Percentiles rank a stretch among this genome's conserved stretches.
Conservation (phyloP, 2,113 vertebrate species). For the Pseudonaja textilis region DNA sequence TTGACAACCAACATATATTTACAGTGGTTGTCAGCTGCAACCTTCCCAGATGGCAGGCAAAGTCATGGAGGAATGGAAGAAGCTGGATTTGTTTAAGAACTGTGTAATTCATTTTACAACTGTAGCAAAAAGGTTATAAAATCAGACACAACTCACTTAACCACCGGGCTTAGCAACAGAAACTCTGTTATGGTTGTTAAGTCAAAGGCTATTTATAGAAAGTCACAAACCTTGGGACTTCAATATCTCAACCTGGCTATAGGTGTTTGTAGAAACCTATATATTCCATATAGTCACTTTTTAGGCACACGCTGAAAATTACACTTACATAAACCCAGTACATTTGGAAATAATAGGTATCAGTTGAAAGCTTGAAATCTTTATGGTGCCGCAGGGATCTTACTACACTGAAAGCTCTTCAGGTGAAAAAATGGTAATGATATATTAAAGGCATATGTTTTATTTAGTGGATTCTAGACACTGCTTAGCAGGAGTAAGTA, state of each 20-base stretch:
- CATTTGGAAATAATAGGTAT: constrained; percentile 14
- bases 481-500: constrained; percentile 23
- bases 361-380: not conserved
- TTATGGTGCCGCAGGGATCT: not conserved
- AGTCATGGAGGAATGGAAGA: not conserved
- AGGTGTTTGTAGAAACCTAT: constrained; percentile 13
- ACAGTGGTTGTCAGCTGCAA: not conserved
- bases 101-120: not conserved
- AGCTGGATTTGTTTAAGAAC: not conserved
- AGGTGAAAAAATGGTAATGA: constrained; percentile 40
- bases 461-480: constrained; percentile 50
- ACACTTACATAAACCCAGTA: constrained; percentile 33
- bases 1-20: not conserved
- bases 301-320: constrained; percentile 28
- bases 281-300: constrained; percentile 5
- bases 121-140: not conserved
- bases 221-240: not conserved
- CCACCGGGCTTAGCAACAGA: not conserved
- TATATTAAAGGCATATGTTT: constrained; percentile 39
- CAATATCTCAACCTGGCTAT: not conserved
- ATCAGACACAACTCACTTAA: not conserved
- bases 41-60: not conserved
- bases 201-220: not conserved
- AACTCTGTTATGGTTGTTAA: not conserved
- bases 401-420: constrained; percentile 26